Evolutionary conservation across 2,888 invertebrate species (phyloP).

Genomic region (Polietes domitor): DNA sequence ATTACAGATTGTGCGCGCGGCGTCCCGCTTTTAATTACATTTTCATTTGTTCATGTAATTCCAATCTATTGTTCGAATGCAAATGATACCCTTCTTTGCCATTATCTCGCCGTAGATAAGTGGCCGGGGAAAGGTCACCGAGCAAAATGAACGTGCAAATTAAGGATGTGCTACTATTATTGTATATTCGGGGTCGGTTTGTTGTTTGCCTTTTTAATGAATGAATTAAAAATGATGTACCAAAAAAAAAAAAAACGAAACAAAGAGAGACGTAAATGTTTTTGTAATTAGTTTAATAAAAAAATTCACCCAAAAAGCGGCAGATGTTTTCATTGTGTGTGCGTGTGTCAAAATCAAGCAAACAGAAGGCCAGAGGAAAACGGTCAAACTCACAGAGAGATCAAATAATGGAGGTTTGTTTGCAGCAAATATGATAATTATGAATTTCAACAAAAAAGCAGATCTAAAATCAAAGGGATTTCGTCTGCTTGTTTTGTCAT

Average conservation of each 20-base stretch:
- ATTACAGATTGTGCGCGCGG: background rate
- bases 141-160: background rate
- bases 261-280: background rate
- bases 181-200: background rate
- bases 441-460: background rate
- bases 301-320: background rate
- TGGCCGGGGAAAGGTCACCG: background rate
- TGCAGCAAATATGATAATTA: background rate
- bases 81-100: background rate
- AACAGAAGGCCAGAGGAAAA: background rate
- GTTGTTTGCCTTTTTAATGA: background rate
- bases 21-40: background rate
- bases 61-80: background rate
- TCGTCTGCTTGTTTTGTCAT: background rate
- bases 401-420: background rate
- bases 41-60: background rate
- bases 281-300: slow-evolving; percentile 25
- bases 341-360: background rate
- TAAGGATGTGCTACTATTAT: background rate
- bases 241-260: background rate
- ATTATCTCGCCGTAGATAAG: background rate
- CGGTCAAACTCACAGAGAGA: background rate
- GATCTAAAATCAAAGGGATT: slow-evolving; percentile 8
- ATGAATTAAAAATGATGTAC: background rate
- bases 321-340: background rate